These are phyloP conservation scores for Bovichtus variegatus DNA, from an alignment of 2,797 vertebrate genomes.

Conservation along the genomic window DNA sequence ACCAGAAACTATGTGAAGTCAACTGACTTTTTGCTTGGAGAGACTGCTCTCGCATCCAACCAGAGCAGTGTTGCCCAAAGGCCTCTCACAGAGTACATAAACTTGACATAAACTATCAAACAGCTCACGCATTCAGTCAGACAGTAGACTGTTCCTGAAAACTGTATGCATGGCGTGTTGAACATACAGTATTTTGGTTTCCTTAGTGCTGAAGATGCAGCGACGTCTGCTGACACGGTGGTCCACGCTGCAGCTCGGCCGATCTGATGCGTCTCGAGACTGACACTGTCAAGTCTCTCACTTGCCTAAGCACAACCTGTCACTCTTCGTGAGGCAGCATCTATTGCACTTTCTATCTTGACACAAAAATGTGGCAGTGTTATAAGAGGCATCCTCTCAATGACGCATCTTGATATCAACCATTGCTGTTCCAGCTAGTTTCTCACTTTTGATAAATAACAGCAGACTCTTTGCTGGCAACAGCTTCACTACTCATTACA, in stretches of 20 bases:
- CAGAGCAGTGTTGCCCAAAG: neutral
- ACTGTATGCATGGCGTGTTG: neutral
- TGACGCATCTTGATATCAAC: neutral
- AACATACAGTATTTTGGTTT: slow-evolving; percentile 7
- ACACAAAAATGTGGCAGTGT: slow-evolving; percentile 28
- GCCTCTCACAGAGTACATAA: neutral
- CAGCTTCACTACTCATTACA: neutral
- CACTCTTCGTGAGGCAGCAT: slow-evolving; percentile 25
- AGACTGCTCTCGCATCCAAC: neutral
- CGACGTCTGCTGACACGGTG: neutral
- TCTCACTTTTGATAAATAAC: slow-evolving; percentile 19
- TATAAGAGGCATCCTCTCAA: slow-evolving; percentile 7
- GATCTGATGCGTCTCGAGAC: slow-evolving; percentile 22
- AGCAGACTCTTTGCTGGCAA: neutral
- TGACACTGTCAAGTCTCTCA: slow-evolving; percentile 17
- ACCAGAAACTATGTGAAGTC: neutral
- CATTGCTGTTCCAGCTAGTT: slow-evolving; percentile 20
- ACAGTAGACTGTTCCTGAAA: neutral
- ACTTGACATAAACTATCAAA: neutral
- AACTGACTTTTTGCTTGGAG: neutral
- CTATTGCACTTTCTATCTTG: slow-evolving; percentile 22
- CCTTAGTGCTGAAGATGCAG: slow-evolving; percentile 26
- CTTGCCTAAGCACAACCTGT: slow-evolving; percentile 18
- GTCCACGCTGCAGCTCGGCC: neutral
- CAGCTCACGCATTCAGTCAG: neutral